Percentiles rank a stretch among this genome's conserved stretches.
phyloP scores from a whole-genome alignment of 2,888 invertebrate genomes.

The Listrodromus nycthemerus region DNA sequence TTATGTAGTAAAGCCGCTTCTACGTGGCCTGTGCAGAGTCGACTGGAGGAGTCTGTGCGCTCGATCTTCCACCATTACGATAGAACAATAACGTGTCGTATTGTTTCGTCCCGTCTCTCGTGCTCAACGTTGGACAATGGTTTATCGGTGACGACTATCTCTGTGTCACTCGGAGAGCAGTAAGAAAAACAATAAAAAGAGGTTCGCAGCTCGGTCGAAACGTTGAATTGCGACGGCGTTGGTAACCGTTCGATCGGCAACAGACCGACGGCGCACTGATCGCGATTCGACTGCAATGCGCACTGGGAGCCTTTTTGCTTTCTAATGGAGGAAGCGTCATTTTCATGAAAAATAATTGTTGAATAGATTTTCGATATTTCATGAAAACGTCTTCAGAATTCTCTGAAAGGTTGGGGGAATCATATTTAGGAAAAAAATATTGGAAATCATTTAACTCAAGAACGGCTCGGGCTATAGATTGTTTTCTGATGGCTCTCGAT shows the following conservation, averaged over 20 bases:
- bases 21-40: slow-evolving; percentile 18
- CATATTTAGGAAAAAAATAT: too few species aligned
- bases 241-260: not conserved
- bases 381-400: not conserved
- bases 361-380: not conserved
- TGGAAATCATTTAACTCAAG: not conserved
- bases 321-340: not conserved
- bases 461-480: not conserved
- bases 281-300: not conserved
- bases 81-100: not conserved
- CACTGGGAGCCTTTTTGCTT: not conserved
- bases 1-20: slow-evolving; percentile 71
- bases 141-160: not conserved
- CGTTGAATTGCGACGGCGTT: not conserved
- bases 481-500: not conserved
- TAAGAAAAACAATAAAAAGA: not conserved
- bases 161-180: not conserved
- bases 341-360: not conserved
- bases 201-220: not conserved
- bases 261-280: not conserved
- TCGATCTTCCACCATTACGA: slow-evolving; percentile 15
- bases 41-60: slow-evolving; percentile 2
- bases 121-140: not conserved
- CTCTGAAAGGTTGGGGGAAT: not conserved
- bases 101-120: not conserved